A percentile compares a stretch with the other conserved stretches of the same genome.
phyloP scores from a whole-genome alignment of 1,140 invertebrate species.

The Geopemphigus sp. region DNA sequence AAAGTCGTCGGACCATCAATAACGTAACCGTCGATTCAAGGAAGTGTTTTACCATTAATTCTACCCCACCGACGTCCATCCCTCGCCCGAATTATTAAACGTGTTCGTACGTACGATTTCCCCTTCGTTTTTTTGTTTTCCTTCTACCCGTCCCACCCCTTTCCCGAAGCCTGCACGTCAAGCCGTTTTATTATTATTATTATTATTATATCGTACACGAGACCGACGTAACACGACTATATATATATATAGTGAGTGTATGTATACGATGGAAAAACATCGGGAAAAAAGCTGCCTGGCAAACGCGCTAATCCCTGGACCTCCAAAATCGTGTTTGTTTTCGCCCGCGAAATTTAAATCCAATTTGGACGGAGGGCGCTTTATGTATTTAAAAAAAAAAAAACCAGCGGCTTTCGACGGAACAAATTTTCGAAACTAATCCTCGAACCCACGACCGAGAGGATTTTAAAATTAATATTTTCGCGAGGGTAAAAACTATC shows the following conservation, averaged over 20 bases:
- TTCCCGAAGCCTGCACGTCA: not conserved
- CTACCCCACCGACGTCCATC: not conserved
- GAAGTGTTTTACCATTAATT: conserved; percentile 49
- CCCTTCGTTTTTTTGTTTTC: not conserved
- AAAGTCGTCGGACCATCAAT: conserved; percentile 34
- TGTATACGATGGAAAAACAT: conserved; percentile 27
- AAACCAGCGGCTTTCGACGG: not conserved
- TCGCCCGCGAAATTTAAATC: conserved; percentile 35
- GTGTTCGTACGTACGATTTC: not conserved
- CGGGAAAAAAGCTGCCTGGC: not conserved
- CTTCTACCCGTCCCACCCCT: no score
- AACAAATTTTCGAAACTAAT: conserved; percentile 18
- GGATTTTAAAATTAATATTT: conserved; percentile 47
- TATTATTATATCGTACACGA: no score
- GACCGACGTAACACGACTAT: no score
- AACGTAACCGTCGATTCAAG: conserved; percentile 36
- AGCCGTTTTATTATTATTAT: conserved; percentile 18
- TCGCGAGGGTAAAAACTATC: conserved; percentile 34
- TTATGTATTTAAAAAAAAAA: not conserved
- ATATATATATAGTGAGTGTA: no score
- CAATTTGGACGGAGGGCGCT: conserved; percentile 22
- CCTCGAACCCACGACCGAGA: not conserved
- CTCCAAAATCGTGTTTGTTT: conserved; percentile 41
- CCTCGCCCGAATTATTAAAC: not conserved
- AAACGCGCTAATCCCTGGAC: conserved; percentile 10